Base-by-base conservation (phyloP, 2,888 invertebrate species). In the Tetheella fluctuosa region DNA sequence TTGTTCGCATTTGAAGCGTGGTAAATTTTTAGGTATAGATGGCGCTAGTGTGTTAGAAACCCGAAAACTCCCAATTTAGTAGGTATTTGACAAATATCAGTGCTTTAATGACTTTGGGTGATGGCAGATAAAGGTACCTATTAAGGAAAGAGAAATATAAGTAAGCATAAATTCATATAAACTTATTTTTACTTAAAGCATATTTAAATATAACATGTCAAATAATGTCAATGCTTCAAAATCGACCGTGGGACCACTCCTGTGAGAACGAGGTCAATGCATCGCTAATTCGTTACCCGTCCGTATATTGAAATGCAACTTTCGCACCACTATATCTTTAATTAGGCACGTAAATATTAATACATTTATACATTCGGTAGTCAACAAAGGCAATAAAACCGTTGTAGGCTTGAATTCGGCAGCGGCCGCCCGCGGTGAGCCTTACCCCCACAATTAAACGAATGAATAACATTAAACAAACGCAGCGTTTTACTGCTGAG, bases 401-500 rank as follows among this genome's bases (percentile, higher is more conserved):
- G 78, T 79, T 79, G 76, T 76, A 79, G 79, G 69, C 76, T 79
- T 69, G 73, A 83, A 84, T 80, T 80, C 84, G 85, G 85, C 87
- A 83, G 85, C 77, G 86, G 84, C 84, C 88, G 79, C 89, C 89
- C 79, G 89, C 81, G 62, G 89, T 59, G 89, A 61, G 57, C 60
- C 70, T 70, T 70, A 68, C 76, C 81, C 79, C 77, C 70, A 82
- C 83, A 82, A 84, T 86, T 81, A 86, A 71, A 64, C 73, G 73
- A 77, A 80, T 79, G 76, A 77, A 79, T 80, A 80, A 74, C 78
- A 79, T 81, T 81, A 81, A 79, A 80, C 78, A 83, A 81, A 83
- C 75, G 71, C 73, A 71, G 68, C 74, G 67, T 75, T 78, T 81
- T 79, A 81, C 77, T 68, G 80, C 76, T 64, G 48, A 63, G 65